Conservation (phyloP, 1,140 invertebrate genomes). For the Megathymus violae region DNA sequence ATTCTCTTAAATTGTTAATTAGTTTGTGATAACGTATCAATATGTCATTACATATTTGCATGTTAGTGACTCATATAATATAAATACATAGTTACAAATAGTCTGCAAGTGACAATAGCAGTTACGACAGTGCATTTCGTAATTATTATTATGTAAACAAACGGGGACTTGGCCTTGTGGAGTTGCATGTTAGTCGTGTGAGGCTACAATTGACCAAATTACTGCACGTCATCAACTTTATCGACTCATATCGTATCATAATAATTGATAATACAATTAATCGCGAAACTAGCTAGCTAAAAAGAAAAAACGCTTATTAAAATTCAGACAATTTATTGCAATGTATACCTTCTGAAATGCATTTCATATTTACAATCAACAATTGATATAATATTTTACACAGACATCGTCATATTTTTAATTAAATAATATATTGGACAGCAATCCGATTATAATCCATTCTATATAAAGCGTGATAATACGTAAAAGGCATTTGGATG, state of each 20-base stretch:
- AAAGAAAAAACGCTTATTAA: constrained; percentile 71
- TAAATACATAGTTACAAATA: constrained; percentile 83
- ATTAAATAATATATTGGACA: constrained; percentile 72
- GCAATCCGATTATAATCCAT: constrained; percentile 64
- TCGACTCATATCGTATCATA: constrained; percentile 51
- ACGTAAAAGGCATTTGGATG: constrained; percentile 68
- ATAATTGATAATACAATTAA: constrained; percentile 36
- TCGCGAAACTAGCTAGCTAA: constrained; percentile 61
- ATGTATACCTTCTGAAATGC: constrained; percentile 80
- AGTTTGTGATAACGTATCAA: constrained; percentile 66
- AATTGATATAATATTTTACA: constrained; percentile 79
- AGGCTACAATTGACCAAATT: constrained; percentile 77
- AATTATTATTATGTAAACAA: constrained; percentile 77
- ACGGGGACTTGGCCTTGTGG: constrained; percentile 84
- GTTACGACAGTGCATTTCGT: constrained; percentile 80
- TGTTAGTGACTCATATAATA: constrained; percentile 84
- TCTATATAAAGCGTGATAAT: constrained; percentile 77
- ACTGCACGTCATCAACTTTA: constrained; percentile 82
- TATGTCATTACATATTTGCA: constrained; percentile 83
- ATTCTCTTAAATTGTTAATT: constrained; percentile 80
- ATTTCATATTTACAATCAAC: constrained; percentile 81
- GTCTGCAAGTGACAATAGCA: constrained; percentile 79
- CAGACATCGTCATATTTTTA: constrained; percentile 69
- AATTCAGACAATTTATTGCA: constrained; percentile 83
- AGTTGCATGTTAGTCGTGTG: constrained; percentile 82